Conservation (phyloP, 1,140 invertebrate species). For the Neuroterus valhalla region DNA sequence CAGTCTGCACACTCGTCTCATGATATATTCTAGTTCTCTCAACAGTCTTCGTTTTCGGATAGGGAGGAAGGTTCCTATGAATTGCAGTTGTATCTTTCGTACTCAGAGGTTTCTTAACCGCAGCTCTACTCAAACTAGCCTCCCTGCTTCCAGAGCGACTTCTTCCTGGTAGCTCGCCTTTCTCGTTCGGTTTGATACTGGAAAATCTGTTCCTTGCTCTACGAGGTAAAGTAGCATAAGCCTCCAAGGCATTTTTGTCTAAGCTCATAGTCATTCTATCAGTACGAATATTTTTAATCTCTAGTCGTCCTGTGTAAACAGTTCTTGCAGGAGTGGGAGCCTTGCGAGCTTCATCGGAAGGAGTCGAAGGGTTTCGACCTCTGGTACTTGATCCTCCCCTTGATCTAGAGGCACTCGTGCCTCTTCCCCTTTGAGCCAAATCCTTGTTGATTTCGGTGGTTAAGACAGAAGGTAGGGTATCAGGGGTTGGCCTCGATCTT, state of each 20-base stretch:
- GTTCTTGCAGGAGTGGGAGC: conserved; percentile 67
- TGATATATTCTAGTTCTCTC: conserved; percentile 85
- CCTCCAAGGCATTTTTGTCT: conserved; percentile 79
- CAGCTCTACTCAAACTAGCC: conserved; percentile 58
- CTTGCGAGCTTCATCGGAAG: conserved; percentile 83
- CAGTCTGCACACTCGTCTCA: conserved; percentile 84
- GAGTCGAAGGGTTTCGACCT: conserved; percentile 78
- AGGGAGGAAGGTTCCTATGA: conserved; percentile 71
- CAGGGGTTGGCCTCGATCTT: conserved; percentile 74
- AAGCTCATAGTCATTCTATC: conserved; percentile 65
- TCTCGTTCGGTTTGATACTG: conserved; percentile 74
- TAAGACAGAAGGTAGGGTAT: conserved; percentile 75
- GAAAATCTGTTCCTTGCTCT: conserved; percentile 70
- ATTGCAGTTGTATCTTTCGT: conserved; percentile 47
- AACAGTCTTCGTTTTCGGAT: conserved; percentile 60
- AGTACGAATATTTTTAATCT: conserved; percentile 34
- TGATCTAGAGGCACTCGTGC: conserved; percentile 26
- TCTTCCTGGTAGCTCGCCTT: conserved; percentile 69
- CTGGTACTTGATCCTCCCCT: conserved; percentile 37
- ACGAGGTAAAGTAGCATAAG: conserved; percentile 86
- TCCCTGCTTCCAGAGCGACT: conserved; percentile 66
- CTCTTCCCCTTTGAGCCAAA: conserved; percentile 59
- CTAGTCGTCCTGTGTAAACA: conserved; percentile 33
- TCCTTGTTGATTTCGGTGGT: conserved; percentile 71
- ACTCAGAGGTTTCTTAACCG: conserved; percentile 69